Conservation (phyloP, 2,888 invertebrate genomes). For the Agrotis exclamationis region DNA sequence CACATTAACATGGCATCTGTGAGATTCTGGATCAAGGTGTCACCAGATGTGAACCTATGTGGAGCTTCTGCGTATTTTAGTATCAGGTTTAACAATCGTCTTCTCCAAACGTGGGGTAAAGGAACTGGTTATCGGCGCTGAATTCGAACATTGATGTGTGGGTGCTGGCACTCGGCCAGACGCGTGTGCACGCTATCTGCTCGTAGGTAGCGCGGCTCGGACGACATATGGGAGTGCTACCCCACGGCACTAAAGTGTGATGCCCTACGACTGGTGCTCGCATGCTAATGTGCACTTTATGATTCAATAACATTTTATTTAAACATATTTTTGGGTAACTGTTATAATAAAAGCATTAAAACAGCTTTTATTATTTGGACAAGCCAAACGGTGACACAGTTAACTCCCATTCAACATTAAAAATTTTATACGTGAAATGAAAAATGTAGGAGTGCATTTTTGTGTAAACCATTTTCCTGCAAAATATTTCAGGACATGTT, state of each 20-base stretch:
- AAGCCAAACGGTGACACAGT: not conserved
- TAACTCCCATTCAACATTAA: not conserved
- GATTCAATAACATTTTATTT: conserved; percentile 5
- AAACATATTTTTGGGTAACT: not conserved
- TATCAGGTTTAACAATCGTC: not conserved
- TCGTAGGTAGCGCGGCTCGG: conserved; percentile 1
- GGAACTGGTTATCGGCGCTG: conserved; percentile 50
- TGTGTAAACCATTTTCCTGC: not conserved
- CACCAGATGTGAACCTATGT: not conserved
- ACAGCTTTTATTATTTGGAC: conserved; percentile 26
- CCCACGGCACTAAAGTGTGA: conserved; percentile 1
- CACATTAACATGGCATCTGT: too few species aligned
- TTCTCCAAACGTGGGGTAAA: conserved; percentile 21
- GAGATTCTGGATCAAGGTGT: not conserved
- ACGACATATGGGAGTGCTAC: conserved; percentile 32
- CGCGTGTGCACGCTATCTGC: conserved; percentile 38
- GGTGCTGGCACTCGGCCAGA: conserved; percentile 50
- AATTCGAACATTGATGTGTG: conserved; percentile 37
- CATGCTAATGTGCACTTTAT: conserved; percentile 26
- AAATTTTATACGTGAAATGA: not conserved
- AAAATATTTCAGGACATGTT: not conserved
- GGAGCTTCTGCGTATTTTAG: conserved; percentile 12
- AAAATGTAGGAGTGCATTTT: not conserved
- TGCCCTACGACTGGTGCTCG: conserved; percentile 2
- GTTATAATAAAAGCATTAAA: conserved; percentile 6